Conservation (phyloP, 2,888 invertebrate genomes). For the Osmoderma eremita region DNA sequence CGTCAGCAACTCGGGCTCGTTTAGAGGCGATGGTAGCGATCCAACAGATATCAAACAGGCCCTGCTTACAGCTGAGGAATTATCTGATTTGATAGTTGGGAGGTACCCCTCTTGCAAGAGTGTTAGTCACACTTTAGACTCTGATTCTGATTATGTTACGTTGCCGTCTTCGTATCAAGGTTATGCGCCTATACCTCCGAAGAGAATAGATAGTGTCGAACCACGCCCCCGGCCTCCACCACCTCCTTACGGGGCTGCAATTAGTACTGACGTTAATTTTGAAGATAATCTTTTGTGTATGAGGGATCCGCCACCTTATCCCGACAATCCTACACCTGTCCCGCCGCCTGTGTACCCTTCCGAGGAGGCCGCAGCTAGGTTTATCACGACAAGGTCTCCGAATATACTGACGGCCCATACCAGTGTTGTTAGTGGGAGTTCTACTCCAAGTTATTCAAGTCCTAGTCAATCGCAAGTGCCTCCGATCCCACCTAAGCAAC, state of each 20-base stretch:
- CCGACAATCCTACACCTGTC: conserved; percentile 64
- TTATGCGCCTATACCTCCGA: conserved; percentile 74
- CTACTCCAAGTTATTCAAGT: conserved; percentile 70
- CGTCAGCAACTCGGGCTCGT: conserved; percentile 80
- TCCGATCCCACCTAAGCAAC: conserved; percentile 62
- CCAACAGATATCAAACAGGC: conserved; percentile 73
- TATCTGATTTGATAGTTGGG: conserved; percentile 85
- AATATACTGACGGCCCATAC: conserved; percentile 82
- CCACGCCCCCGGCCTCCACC: conserved; percentile 63
- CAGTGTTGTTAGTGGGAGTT: conserved; percentile 72
- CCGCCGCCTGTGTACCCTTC: conserved; percentile 71
- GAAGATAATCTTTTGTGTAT: conserved; percentile 58
- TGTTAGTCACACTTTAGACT: conserved; percentile 86
- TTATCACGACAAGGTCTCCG: conserved; percentile 81
- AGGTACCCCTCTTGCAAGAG: conserved; percentile 82
- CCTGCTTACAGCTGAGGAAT: conserved; percentile 82
- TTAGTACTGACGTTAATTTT: conserved; percentile 46
- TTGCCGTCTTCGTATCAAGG: conserved; percentile 67
- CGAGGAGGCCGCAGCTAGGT: conserved; percentile 79
- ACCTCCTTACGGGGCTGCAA: conserved; percentile 63
- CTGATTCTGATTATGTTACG: conserved; percentile 90
- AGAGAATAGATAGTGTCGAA: conserved; percentile 72
- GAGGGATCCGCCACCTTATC: conserved; percentile 77
- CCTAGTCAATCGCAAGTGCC: conserved; percentile 59
- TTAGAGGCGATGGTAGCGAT: conserved; percentile 90